Conservation (phyloP, 2,797 vertebrate species). For the Diceros bicornis region DNA sequence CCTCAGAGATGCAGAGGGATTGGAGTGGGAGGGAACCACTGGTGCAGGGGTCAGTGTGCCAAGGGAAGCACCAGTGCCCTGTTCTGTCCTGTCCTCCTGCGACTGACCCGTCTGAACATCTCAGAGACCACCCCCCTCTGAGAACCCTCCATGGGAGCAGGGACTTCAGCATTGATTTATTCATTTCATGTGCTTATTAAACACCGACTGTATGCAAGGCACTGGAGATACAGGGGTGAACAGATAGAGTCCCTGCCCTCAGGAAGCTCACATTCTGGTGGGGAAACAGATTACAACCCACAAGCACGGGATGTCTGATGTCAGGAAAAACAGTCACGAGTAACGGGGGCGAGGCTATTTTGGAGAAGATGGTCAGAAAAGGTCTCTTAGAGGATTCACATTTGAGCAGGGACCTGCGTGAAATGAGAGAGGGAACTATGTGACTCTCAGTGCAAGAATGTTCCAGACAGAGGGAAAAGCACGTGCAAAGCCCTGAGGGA, state of each 20-base stretch:
- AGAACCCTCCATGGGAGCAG: neutral
- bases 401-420: neutral
- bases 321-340: neutral
- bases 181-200: neutral
- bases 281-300: too few relatives aligned
- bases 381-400: neutral
- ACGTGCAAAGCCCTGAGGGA: rapidly evolving
- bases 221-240: rapidly evolving
- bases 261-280: neutral
- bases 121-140: neutral
- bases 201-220: too few relatives aligned
- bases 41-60: rapidly evolving
- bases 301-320: too few relatives aligned
- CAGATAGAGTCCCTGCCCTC: neutral
- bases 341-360: neutral
- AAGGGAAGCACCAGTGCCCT: neutral
- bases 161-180: neutral
- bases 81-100: neutral
- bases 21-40: too few relatives aligned
- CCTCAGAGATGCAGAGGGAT: neutral
- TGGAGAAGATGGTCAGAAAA: neutral
- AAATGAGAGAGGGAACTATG: neutral
- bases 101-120: neutral
- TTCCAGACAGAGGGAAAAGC: neutral
- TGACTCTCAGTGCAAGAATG: neutral